These are phyloP conservation scores for Nicator chloris DNA, from an alignment of 2,113 vertebrate genomes.

Conservation along the genomic window DNA sequence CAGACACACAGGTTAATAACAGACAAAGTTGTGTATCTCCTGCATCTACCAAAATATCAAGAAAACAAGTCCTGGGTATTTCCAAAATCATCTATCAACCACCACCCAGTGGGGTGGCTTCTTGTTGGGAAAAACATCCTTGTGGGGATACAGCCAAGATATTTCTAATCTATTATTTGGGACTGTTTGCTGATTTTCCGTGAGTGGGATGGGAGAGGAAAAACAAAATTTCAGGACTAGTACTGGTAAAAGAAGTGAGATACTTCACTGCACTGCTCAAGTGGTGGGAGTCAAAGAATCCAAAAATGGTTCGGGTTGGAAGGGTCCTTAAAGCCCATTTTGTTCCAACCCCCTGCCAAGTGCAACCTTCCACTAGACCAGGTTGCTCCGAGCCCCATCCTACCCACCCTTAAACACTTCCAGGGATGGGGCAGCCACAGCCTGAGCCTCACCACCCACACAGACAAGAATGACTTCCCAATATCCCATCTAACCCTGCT, in stretches of 20 bases:
- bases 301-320: neutral
- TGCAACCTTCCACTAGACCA: neutral
- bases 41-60: neutral
- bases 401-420: neutral
- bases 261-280: neutral
- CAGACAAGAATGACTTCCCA: neutral
- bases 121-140: neutral
- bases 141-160: neutral
- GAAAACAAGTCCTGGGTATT: neutral
- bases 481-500: neutral
- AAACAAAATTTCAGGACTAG: neutral
- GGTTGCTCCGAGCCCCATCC: neutral
- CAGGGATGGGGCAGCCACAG: neutral
- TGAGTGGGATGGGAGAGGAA: neutral
- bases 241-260: neutral
- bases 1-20: neutral
- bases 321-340: neutral
- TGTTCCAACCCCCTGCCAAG: neutral
- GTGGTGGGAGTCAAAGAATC: neutral
- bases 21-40: neutral
- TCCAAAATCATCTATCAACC: neutral
- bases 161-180: neutral
- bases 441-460: neutral
- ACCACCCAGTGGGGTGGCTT: fast-evolving
- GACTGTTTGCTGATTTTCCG: neutral